phyloP scores from a whole-genome alignment of 2,113 vertebrate species.

The Dromaius novaehollandiae region DNA sequence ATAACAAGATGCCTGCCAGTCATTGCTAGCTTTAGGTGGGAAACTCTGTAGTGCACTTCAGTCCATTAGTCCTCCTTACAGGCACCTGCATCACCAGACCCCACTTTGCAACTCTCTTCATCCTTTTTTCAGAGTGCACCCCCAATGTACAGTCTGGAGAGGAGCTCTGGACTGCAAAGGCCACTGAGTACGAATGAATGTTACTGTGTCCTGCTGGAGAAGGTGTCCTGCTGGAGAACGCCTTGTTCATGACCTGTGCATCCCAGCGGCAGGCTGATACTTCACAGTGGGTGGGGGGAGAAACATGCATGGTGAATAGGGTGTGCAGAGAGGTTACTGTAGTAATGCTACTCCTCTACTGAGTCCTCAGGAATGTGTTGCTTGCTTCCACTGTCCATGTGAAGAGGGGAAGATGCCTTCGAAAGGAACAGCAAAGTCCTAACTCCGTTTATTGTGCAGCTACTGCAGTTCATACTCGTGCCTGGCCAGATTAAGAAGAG shows the following conservation, averaged over 20 bases:
- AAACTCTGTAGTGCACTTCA: neutral
- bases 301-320: too few relatives aligned
- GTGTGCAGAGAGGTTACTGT: too few relatives aligned
- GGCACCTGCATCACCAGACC: neutral
- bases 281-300: neutral
- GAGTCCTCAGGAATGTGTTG: too few relatives aligned
- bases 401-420: too few relatives aligned
- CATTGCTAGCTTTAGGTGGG: neutral
- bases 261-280: neutral
- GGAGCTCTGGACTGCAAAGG: neutral
- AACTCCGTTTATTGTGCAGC: too few relatives aligned
- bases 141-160: neutral
- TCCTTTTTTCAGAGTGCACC: neutral
- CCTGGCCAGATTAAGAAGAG: too few relatives aligned
- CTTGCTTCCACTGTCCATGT: too few relatives aligned
- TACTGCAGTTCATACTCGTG: too few relatives aligned
- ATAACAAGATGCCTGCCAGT: neutral
- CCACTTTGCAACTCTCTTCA: neutral
- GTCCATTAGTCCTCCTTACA: neutral
- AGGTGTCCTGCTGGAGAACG: neutral
- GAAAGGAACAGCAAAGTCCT: too few relatives aligned
- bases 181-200: neutral
- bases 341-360: too few relatives aligned
- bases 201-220: neutral
- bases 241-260: neutral